Percentiles rank a stretch among this genome's conserved stretches.
Evolutionary conservation across 2,113 vertebrate species (phyloP).

Genomic region (Puffinus mauretanicus): DNA sequence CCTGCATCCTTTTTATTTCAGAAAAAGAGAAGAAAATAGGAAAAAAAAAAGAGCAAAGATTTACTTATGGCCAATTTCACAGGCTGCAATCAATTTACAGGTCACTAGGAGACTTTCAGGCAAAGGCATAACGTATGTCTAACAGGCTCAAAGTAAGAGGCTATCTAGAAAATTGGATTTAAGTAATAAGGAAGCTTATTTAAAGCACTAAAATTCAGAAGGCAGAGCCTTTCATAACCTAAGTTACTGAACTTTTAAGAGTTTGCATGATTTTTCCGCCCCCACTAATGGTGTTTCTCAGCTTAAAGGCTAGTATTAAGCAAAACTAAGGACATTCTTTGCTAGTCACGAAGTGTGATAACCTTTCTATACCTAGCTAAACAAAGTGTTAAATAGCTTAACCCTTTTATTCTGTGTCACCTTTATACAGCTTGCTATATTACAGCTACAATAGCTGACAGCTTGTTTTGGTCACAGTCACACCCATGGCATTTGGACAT

Average conservation of each 20-base stretch:
- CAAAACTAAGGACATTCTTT: background rate
- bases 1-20: background rate
- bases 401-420: background rate
- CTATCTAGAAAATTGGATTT: constrained; percentile 54
- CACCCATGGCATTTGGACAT: background rate
- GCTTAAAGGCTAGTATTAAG: background rate
- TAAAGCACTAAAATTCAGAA: constrained; percentile 27
- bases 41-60: background rate
- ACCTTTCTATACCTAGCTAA: background rate
- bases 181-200: constrained; percentile 45
- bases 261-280: background rate
- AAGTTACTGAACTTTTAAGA: background rate
- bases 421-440: background rate
- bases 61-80: constrained; percentile 39
- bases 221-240: background rate
- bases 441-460: background rate
- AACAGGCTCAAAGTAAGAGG: constrained; percentile 15
- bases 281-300: background rate
- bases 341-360: background rate
- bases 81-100: constrained; percentile 33
- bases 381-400: background rate
- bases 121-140: constrained; percentile 3
- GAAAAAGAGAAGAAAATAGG: background rate
- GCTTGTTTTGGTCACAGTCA: background rate
- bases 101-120: constrained; percentile 23